Evolutionary conservation across 2,797 vertebrate genomes (phyloP), one percentile per base, ranked within the genome.

Genomic region (Parauchenoglanis punctatus): DNA sequence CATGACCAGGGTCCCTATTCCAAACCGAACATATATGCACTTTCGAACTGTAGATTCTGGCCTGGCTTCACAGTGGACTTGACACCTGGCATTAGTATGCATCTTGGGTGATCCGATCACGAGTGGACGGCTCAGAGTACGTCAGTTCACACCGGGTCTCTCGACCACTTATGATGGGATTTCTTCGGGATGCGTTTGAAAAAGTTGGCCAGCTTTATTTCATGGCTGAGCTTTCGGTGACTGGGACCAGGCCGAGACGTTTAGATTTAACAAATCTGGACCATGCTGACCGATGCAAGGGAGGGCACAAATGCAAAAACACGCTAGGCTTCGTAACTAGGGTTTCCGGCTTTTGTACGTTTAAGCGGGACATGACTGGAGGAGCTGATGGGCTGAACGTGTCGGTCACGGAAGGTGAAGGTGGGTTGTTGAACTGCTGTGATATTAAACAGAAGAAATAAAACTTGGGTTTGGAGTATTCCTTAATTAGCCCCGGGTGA

Each of bases 401-500:
- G n/a, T 56, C 52, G 28, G 7, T 35, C n/a, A 35, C 18, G 65
- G 18, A 52, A 35, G 40, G 17, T 18, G n/a, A 52, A 83, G 52
- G 0, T 2, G 23, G 13, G 28, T 20, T 44, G 31, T 72, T 3
- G 12, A 1, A n/a, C n/a, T 23, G 75, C 49, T 31, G 75, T 56
- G n/a, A n/a, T 44, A 56, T 31, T 25, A 46, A 63, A 15, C 40
- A 46, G 40, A 63, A 15, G 11, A 63, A 46, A 46, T 7, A 28
- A 63, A 63, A 81, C 61, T n/a, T n/a, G 1, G 40, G 35, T 61
- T 40, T 0, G 20, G 70, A 13, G 49, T 78, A 28, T 58, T 80
- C 18, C 10, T 49, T 80, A 80, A 80, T 80, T 67, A 65, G 44
- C 68, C 87, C 72, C 3, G 17, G 44, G 67, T 68, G 56, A 85